A percentile compares a stretch with the other conserved stretches of the same genome.
Conservation (phyloP, 2,797 vertebrate genomes). For the Peromyscus nudipes region DNA sequence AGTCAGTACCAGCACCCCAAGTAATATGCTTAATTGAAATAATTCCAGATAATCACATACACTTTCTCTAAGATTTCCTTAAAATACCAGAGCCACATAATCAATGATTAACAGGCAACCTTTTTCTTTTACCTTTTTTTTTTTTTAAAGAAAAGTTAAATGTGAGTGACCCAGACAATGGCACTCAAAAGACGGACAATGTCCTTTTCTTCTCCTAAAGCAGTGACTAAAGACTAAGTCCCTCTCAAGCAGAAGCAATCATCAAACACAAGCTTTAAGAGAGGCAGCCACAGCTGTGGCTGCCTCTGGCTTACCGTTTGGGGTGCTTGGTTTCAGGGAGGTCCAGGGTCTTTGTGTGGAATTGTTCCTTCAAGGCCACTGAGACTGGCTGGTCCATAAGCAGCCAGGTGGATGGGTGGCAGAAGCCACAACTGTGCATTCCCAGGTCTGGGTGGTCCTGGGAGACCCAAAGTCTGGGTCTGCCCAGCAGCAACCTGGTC, state of each 20-base stretch:
- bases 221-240: accelerated
- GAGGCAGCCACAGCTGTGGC: accelerated
- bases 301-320: conserved; percentile 59
- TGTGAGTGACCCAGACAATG: not conserved
- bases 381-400: not conserved
- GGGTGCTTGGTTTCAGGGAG: not conserved
- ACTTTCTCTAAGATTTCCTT: not conserved
- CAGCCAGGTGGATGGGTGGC: not conserved
- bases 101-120: accelerated
- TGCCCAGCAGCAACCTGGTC: not conserved
- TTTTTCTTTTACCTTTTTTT: not conserved
- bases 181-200: not conserved
- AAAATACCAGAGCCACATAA: accelerated
- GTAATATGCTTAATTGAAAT: not conserved
- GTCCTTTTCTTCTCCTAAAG: not conserved
- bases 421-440: not conserved
- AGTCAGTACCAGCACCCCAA: accelerated
- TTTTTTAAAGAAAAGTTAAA: not conserved
- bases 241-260: not conserved
- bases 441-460: not conserved
- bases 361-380: conserved; percentile 8
- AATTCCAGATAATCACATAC: not conserved
- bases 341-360: not conserved
- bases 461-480: not conserved
- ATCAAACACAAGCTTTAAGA: not conserved